A percentile compares a stretch with the other conserved stretches of the same genome.
Conservation (phyloP, 2,888 invertebrate species). For the Candidula unifasciata region DNA sequence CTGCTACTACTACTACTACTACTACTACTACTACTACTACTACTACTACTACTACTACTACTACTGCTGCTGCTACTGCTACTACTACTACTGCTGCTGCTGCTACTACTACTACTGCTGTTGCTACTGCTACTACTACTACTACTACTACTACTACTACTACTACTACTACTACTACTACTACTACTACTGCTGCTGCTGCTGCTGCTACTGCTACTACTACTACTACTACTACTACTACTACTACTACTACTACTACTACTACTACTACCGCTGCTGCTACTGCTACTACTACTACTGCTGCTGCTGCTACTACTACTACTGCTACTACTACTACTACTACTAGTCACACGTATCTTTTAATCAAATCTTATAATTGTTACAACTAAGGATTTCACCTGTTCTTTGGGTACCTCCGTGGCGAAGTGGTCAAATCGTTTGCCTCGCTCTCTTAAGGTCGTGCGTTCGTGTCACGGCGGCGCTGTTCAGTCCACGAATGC, state of each 20-base stretch:
- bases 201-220: slow-evolving; percentile 14
- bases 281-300: not conserved
- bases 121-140: slow-evolving; percentile 46
- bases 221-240: not conserved
- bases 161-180: slow-evolving; percentile 44
- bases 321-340: slow-evolving; percentile 15
- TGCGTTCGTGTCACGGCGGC: no score
- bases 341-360: not conserved
- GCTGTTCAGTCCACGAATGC: no score
- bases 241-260: no score
- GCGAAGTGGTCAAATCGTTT: no score
- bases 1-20: slow-evolving; percentile 11
- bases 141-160: slow-evolving; percentile 47
- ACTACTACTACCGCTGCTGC: no score
- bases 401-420: no score
- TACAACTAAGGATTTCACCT: no score
- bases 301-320: not conserved
- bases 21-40: not conserved
- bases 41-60: not conserved
- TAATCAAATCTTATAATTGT: not conserved
- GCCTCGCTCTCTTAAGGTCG: no score
- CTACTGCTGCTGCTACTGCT: slow-evolving; percentile 32
- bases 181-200: slow-evolving; percentile 46
- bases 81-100: slow-evolving; percentile 33
- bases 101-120: slow-evolving; percentile 47